Conservation (phyloP, 2,888 invertebrate species). For the Drosophila kambysellisi region DNA sequence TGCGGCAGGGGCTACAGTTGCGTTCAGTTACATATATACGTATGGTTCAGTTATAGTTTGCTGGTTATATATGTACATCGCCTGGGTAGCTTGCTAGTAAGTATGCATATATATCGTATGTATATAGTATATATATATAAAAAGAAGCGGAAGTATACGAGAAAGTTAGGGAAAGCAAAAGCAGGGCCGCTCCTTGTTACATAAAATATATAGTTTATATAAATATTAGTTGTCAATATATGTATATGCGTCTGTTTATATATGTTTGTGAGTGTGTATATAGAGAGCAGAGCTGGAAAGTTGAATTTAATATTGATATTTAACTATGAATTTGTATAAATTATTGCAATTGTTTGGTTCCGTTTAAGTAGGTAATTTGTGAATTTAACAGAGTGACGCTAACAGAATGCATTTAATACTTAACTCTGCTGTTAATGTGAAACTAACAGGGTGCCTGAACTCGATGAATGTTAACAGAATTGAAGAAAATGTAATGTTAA, state of each 20-base stretch:
- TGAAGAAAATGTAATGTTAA: neutral
- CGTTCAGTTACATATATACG: constrained; percentile 61
- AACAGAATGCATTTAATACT: constrained; percentile 3
- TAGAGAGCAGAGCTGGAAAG: constrained; percentile 30
- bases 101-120: constrained; percentile 59
- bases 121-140: constrained; percentile 47
- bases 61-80: constrained; percentile 70
- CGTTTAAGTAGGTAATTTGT: neutral
- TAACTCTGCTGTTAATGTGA: neutral
- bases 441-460: neutral
- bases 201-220: constrained; percentile 35
- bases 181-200: constrained; percentile 38
- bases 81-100: constrained; percentile 82
- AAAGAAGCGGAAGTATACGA: constrained; percentile 48
- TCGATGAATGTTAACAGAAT: neutral
- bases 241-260: constrained; percentile 40
- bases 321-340: neutral
- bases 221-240: constrained; percentile 41
- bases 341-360: neutral
- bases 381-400: neutral
- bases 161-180: constrained; percentile 36
- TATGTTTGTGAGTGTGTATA: constrained; percentile 38
- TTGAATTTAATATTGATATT: constrained; percentile 2
- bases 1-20: constrained; percentile 76
- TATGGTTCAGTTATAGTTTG: constrained; percentile 62